phyloP scores from a whole-genome alignment of 1,140 invertebrate species.

The Drosophila miranda region DNA sequence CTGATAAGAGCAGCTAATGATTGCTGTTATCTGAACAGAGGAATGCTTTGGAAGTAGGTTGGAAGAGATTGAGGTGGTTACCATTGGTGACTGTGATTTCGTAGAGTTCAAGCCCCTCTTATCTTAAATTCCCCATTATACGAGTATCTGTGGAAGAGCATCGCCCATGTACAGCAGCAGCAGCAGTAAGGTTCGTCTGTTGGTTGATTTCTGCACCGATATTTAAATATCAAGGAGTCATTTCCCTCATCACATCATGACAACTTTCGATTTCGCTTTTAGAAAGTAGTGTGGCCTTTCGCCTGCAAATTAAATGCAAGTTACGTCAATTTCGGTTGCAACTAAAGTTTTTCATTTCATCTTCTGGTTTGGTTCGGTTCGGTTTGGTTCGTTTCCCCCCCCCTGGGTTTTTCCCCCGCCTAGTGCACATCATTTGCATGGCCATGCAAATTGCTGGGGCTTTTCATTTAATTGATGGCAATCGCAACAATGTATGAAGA shows the following conservation, averaged over 20 bases:
- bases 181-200: not conserved
- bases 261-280: conserved; percentile 57
- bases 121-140: no score
- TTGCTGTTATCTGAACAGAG: no score
- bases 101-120: no score
- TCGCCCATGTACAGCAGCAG: no score
- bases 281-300: conserved; percentile 63
- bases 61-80: no score
- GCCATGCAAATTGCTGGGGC: conserved; percentile 52
- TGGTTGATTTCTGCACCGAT: not conserved
- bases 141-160: no score
- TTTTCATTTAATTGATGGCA: conserved; percentile 63
- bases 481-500: conserved; percentile 34
- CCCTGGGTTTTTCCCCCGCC: conserved; percentile 16
- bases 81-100: no score
- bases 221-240: conserved; percentile 23
- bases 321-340: conserved; percentile 56
- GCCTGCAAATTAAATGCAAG: conserved; percentile 54
- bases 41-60: no score
- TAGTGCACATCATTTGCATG: conserved; percentile 57
- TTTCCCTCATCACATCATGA: conserved; percentile 22
- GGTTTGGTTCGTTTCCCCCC: conserved; percentile 8
- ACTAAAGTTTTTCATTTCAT: conserved; percentile 32
- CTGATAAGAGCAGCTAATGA: no score
- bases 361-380: conserved; percentile 1